Evolutionary conservation across 2,888 invertebrate genomes (phyloP), one percentile per base, ranked within the genome.

Genomic region (Leptarthrus brevirostris): DNA sequence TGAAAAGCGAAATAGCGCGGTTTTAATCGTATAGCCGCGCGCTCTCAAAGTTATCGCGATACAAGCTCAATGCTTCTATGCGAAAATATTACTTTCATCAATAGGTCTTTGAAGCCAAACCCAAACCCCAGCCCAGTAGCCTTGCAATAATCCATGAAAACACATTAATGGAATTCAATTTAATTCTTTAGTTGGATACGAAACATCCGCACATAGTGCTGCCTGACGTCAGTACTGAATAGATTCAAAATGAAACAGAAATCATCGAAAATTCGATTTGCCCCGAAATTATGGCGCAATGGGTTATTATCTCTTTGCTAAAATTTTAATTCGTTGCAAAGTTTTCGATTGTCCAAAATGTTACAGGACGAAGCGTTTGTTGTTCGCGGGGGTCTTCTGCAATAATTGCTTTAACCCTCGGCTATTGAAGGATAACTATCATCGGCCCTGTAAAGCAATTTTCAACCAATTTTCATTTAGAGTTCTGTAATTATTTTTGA

Each of bases 11-110:
- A 49, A 49, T 49, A 16, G 4, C 49, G 49, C 49, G 18, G 18
- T 20, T 18, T 18, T 20, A 8, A 40, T 40, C 40, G 3, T 40
- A 3, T n/a, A 12, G 8, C 18, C 5, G 18, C 22, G 1, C 49
- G 16, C 8, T 49, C 49, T 3, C 1, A 20, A 30, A 30, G 30
- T 30, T 30, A 30, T 30, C 30, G 4, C 8, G 30, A 3, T 30
- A 3, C 30, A 12, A 40, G 12, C n/a, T 3, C n/a, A n/a, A 40
- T 40, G 12, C 40, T n/a, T 40, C 12, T 40, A 40, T 40, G n/a
- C 12, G 40, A 18, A 61, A 36, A 40, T 64, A 64, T 64, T 44
- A 64, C 64, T 64, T 64, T 49, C 40, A 64, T 64, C 64, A 22
- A 64, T 64, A 26, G 64, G 24, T 44, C 44, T 64, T 64, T 64